phyloP scores from a whole-genome alignment of 2,797 vertebrate genomes.

The Rhynchotus rufescens region DNA sequence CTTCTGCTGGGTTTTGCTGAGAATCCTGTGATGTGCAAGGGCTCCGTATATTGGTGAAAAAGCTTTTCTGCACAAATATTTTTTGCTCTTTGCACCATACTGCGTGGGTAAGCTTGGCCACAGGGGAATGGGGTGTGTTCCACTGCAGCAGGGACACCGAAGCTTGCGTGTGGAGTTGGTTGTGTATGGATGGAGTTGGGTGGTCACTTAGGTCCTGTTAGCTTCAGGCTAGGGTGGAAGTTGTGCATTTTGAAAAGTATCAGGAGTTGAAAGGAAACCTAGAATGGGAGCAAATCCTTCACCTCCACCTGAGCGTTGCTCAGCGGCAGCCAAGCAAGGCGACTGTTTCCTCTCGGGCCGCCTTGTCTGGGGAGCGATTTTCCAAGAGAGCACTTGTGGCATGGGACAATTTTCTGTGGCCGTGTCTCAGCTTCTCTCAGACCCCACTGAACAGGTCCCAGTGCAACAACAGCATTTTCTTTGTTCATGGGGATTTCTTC shows the following conservation, averaged over 20 bases:
- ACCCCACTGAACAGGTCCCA: not conserved
- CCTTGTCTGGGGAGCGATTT: not conserved
- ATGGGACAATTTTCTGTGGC: not conserved
- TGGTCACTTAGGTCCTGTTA: not conserved
- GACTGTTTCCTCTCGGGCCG: not conserved
- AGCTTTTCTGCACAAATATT: not conserved
- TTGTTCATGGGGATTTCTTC: not conserved
- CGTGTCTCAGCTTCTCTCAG: not conserved
- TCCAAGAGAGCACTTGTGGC: not conserved
- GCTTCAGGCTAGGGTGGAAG: not conserved
- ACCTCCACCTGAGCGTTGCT: not conserved
- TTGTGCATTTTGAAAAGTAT: not conserved
- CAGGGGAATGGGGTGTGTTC: not conserved
- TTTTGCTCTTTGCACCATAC: rapidly evolving
- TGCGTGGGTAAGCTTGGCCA: not conserved
- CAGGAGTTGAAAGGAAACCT: not conserved
- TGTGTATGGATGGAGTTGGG: not conserved
- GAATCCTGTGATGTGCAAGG: not conserved
- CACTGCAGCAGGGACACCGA: not conserved
- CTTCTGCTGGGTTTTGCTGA: not conserved
- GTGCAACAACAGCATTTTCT: not conserved
- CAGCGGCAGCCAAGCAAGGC: not conserved
- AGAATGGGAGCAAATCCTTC: not conserved
- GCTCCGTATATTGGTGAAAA: not conserved
- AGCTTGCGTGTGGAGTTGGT: not conserved